These are phyloP conservation scores for Mustela nigripes DNA, from an alignment of 2,113 vertebrate genomes.

Conservation along the genomic window DNA sequence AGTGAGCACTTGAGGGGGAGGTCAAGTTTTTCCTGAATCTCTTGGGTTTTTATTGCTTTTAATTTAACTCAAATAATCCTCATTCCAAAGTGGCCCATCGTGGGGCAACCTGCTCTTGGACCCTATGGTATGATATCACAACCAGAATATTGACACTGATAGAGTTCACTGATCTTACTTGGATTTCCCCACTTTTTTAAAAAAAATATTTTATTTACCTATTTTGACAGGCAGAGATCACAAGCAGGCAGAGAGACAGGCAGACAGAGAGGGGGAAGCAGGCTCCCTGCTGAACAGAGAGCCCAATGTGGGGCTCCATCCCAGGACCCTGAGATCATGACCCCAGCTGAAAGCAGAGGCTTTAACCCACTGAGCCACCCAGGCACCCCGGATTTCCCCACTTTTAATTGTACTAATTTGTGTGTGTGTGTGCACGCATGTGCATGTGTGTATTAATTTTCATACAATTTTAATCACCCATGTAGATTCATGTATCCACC, in stretches of 20 bases:
- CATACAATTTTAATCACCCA: not conserved
- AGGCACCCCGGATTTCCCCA: not conserved
- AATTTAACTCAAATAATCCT: not conserved
- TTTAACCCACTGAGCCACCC: too few relatives aligned
- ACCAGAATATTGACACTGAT: not conserved
- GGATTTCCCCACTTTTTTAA: not conserved
- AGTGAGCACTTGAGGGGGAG: not conserved
- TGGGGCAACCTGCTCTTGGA: not conserved
- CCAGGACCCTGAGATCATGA: too few relatives aligned
- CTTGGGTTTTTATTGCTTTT: not conserved
- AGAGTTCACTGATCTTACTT: not conserved
- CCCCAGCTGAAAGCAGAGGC: too few relatives aligned
- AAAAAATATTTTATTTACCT: too few relatives aligned
- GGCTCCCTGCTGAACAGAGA: too few relatives aligned
- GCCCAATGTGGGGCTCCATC: too few relatives aligned
- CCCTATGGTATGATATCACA: not conserved
- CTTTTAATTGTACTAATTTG: conserved; percentile 13
- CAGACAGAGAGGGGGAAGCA: too few relatives aligned
- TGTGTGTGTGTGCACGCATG: not conserved
- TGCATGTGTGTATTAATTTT: not conserved
- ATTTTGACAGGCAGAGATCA: too few relatives aligned
- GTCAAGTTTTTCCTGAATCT: not conserved
- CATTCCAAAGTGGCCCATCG: not conserved
- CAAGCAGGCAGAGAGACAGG: too few relatives aligned
- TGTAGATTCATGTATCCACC: not conserved